Percentiles rank a stretch among this genome's conserved stretches.
Evolutionary conservation across 1,140 invertebrate species (phyloP).

Genomic region (Centruroides sculpturatus): DNA sequence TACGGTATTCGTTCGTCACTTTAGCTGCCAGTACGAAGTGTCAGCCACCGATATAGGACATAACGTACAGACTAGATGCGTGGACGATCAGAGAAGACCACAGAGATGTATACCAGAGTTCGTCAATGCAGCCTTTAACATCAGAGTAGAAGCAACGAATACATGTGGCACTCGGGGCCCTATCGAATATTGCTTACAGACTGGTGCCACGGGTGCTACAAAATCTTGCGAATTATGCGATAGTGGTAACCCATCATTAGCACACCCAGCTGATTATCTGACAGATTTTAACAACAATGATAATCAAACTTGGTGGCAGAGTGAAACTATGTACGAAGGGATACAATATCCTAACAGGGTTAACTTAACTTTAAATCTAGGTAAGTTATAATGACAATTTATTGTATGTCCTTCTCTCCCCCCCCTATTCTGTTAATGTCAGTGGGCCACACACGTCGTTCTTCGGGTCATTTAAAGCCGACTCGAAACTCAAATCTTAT

Average conservation of each 20-base stretch:
- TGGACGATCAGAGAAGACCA: slow-evolving; percentile 31
- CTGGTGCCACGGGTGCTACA: slow-evolving; percentile 38
- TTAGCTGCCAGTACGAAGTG: no score
- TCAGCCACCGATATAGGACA: background rate
- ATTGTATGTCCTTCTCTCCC: background rate
- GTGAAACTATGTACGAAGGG: slow-evolving; percentile 87
- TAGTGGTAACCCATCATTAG: slow-evolving; percentile 30
- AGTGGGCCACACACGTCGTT: no score
- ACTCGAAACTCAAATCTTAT: no score
- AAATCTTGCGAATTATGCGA: slow-evolving; percentile 48
- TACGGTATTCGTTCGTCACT: no score
- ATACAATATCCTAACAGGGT: slow-evolving; percentile 80
- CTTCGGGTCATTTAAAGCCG: no score
- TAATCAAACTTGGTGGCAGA: slow-evolving; percentile 96
- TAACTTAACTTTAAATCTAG: slow-evolving; percentile 76
- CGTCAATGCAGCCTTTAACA: slow-evolving; percentile 84
- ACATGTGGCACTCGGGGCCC: slow-evolving; percentile 71
- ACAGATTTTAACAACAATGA: slow-evolving; percentile 82
- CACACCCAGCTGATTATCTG: slow-evolving; percentile 62
- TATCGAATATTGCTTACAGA: slow-evolving; percentile 79
- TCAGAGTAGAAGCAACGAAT: slow-evolving; percentile 79
- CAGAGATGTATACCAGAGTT: slow-evolving; percentile 91
- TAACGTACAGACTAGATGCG: slow-evolving; percentile 27
- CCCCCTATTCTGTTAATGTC: no score
- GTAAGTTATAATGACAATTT: slow-evolving; percentile 38